These are phyloP conservation scores for Drosophila simulans DNA, from an alignment of 1,140 invertebrate genomes.

Conservation along the genomic window DNA sequence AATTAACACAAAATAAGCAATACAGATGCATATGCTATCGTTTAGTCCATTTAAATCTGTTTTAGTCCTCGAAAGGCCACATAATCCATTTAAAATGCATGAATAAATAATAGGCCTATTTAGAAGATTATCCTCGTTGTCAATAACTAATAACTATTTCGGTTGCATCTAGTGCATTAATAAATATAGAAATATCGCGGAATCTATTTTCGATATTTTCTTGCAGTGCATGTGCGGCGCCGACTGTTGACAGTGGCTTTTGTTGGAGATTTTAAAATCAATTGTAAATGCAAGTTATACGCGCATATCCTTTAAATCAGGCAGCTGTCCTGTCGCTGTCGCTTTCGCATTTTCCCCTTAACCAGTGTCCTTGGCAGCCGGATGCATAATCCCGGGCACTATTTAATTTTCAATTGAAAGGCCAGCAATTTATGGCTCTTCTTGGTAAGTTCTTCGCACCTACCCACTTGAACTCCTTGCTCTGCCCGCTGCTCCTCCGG, in stretches of 20 bases:
- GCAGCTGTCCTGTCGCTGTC: constrained; percentile 44
- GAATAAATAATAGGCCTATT: neutral
- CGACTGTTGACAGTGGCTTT: constrained; percentile 67
- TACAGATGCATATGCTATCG: neutral
- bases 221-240: constrained; percentile 12
- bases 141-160: neutral
- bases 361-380: constrained; percentile 42
- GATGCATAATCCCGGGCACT: constrained; percentile 68
- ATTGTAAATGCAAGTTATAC: constrained; percentile 78
- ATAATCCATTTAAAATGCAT: neutral
- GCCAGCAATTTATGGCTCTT: constrained; percentile 63
- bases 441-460: constrained; percentile 9
- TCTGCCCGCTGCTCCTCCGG: neutral
- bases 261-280: constrained; percentile 76
- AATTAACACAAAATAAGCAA: neutral
- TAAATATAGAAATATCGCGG: too few species aligned
- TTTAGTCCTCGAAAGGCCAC: neutral
- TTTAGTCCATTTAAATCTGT: neutral
- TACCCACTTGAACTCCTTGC: neutral
- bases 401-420: constrained; percentile 79
- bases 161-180: too few species aligned
- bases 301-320: constrained; percentile 70
- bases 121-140: neutral
- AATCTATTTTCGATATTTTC: neutral
- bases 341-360: neutral